Percentiles rank a stretch among this genome's conserved stretches.
These are phyloP conservation scores for Nycticebus coucang DNA, from an alignment of 2,113 vertebrate genomes.

Conservation along the genomic window DNA sequence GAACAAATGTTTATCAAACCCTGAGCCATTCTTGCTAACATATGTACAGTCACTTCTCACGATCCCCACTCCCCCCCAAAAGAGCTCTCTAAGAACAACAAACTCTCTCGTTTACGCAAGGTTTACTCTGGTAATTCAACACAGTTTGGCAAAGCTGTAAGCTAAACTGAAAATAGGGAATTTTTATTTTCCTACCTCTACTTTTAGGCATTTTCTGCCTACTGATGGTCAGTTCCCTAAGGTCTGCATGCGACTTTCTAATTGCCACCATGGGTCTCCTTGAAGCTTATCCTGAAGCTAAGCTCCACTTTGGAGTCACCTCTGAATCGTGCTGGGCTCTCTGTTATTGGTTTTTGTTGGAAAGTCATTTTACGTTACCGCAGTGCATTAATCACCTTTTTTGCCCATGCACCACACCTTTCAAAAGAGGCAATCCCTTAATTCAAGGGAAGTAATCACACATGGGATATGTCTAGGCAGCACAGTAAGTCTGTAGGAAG, in stretches of 20 bases:
- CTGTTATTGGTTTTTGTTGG: not conserved
- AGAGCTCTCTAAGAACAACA: constrained; percentile 20
- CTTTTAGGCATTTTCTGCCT: not conserved
- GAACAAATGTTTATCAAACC: constrained; percentile 63
- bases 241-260: not conserved
- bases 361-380: not conserved
- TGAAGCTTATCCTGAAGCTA: not conserved
- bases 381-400: not conserved
- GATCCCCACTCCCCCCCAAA: not conserved
- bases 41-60: not conserved
- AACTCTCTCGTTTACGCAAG: not conserved
- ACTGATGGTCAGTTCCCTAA: not conserved
- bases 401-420: not conserved
- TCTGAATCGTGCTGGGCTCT: not conserved
- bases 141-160: not conserved
- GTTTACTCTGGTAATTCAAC: constrained; percentile 40
- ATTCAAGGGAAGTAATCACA: not conserved
- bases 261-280: not conserved
- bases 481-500: not conserved
- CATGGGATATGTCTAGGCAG: not conserved
- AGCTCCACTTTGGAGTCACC: not conserved
- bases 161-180: constrained; percentile 3
- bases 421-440: not conserved
- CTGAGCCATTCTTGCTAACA: constrained; percentile 36
- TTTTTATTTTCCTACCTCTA: not conserved